A percentile compares a stretch with the other conserved stretches of the same genome.
phyloP scores from a whole-genome alignment of 2,797 vertebrate species.

The Poecilia velifera region DNA sequence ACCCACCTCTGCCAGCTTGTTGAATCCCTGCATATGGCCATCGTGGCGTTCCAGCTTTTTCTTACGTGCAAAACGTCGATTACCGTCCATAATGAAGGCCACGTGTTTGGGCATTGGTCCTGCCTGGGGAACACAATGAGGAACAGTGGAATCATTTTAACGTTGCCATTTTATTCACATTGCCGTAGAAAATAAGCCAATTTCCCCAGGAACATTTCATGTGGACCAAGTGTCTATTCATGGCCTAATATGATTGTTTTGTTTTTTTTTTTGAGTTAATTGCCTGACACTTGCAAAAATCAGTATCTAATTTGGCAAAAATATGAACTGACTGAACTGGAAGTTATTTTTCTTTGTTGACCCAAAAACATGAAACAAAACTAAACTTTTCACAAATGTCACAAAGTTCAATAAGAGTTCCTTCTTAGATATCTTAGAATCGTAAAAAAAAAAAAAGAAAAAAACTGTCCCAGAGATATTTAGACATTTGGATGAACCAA shows the following conservation, averaged over 20 bases:
- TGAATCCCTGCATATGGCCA: slow-evolving; percentile 94
- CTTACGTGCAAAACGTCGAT: slow-evolving; percentile 94
- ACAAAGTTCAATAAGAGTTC: neutral
- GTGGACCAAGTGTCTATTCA: neutral
- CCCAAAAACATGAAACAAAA: neutral
- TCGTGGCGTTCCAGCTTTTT: slow-evolving; percentile 90
- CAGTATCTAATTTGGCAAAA: neutral
- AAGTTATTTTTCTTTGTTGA: neutral
- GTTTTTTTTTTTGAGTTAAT: neutral
- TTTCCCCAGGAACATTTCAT: neutral
- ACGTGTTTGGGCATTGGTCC: slow-evolving; percentile 96
- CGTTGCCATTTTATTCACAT: neutral
- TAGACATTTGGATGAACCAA: neutral
- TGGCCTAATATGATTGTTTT: neutral
- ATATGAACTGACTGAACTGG: neutral
- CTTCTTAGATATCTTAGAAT: neutral
- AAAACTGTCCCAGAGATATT: neutral
- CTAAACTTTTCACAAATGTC: neutral
- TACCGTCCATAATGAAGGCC: slow-evolving; percentile 99
- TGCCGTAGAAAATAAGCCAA: neutral
- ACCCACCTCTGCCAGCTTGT: slow-evolving; percentile 94
- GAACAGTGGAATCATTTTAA: neutral
- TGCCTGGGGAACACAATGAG: slow-evolving; percentile 76
- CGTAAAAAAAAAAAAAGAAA: neutral
- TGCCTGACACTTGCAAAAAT: neutral